phyloP scores from a whole-genome alignment of 2,888 invertebrate species.

The Pachymerium ferrugineum region DNA sequence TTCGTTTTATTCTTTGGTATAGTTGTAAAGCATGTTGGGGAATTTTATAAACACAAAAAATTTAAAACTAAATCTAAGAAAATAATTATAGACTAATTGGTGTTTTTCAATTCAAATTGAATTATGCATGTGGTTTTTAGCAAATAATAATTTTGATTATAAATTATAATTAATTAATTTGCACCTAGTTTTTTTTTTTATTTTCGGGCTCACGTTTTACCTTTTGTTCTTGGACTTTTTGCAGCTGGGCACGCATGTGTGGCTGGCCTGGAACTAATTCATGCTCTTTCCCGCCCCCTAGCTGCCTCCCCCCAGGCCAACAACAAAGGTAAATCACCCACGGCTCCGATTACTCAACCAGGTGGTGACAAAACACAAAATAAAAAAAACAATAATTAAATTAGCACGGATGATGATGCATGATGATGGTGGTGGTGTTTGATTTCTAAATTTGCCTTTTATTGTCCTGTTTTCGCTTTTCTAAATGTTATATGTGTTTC shows the following conservation, averaged over 20 bases:
- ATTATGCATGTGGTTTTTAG: background rate
- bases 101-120: background rate
- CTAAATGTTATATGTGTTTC: too few species aligned
- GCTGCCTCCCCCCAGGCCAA: slow-evolving; percentile 37
- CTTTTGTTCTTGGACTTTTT: slow-evolving; percentile 29
- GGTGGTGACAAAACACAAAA: background rate
- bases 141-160: too few species aligned
- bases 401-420: too few species aligned
- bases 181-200: background rate
- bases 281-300: slow-evolving; percentile 30
- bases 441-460: too few species aligned
- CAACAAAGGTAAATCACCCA: slow-evolving; percentile 36
- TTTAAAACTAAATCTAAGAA: too few species aligned
- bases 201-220: slow-evolving; percentile 25
- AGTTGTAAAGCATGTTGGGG: too few species aligned
- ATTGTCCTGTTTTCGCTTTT: too few species aligned
- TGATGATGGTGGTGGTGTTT: too few species aligned
- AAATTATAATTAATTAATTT: background rate
- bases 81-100: too few species aligned
- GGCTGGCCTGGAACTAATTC: slow-evolving; percentile 30
- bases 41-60: too few species aligned
- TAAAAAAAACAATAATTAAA: too few species aligned
- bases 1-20: too few species aligned
- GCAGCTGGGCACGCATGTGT: slow-evolving; percentile 32
- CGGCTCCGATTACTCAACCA: background rate